phyloP scores from a whole-genome alignment of 2,113 vertebrate species.

The Brachypteracias leptosomus region DNA sequence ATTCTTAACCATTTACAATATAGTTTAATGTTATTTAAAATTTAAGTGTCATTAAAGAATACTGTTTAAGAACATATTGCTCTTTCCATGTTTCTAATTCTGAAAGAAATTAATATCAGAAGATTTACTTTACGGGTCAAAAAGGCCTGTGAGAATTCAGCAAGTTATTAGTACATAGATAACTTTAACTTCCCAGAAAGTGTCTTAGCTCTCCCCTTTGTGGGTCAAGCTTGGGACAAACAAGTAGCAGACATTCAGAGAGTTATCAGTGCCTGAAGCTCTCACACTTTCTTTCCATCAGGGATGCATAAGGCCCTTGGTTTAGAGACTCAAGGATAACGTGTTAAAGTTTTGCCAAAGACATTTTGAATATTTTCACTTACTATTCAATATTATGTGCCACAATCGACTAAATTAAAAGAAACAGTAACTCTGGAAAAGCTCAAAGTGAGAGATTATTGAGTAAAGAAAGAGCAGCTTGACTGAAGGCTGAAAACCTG shows the following conservation, averaged over 20 bases:
- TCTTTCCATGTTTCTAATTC: not conserved
- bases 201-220: not conserved
- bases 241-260: not conserved
- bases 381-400: not conserved
- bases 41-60: not conserved
- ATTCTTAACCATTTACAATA: conserved; percentile 32
- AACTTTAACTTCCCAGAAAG: not conserved
- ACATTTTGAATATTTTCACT: not conserved
- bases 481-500: not conserved
- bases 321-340: not conserved
- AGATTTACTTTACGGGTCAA: not conserved
- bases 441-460: not conserved
- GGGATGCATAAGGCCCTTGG: not conserved
- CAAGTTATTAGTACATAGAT: not conserved
- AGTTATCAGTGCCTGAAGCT: not conserved
- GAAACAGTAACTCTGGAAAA: not conserved
- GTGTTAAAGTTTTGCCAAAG: not conserved
- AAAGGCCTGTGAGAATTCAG: not conserved
- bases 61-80: not conserved
- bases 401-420: not conserved
- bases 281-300: not conserved
- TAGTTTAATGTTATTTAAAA: conserved; percentile 14
- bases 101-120: not conserved
- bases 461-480: not conserved
- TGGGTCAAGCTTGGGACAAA: not conserved